Evolutionary conservation across 23 tunicate species (phyloP), one percentile per base, ranked within the genome.

Genomic region (Phallusia fumigata): DNA sequence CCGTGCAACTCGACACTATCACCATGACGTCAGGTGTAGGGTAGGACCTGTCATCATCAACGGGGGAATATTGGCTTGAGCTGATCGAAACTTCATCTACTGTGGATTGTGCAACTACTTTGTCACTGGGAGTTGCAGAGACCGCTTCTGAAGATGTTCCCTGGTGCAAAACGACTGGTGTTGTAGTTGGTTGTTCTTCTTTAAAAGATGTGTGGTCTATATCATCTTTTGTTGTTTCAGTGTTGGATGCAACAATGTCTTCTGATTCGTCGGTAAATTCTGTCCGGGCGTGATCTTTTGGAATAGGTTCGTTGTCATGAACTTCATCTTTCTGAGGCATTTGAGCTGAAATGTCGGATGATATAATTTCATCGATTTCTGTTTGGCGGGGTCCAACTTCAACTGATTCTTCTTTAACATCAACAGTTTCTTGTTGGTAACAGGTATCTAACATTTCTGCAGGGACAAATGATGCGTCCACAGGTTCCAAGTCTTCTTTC

Each of bases 1-100:
- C 79, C 44, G 86, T 69, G 44, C 86, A 83, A 22, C 75, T 74
- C 8, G 86, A 83, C 2, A 83, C 51, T 12, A 83, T 74, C 36
- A 83, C 65, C 16, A 24, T 58, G 28, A 58, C 69, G 69, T 58
- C 28, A 24, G 69, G 28, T 22, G 69, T 21, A 6, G 26, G 69
- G 28, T 22, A 58, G 28, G 69, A 58, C 3, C 15, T 24, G 69
- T 6, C 28, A 16, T 24, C 69, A 58, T 58, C 69, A 1, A 13
- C 11, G 15, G 13, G 28, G 5, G 28, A 22, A 24, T 58, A 58
- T 16, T 58, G 69, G 13, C 28, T 58, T 58, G 16, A 8, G 16
- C 69, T 58, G 16, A 58, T 5, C 28, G 69, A 58, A 1, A 6
- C 28, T 8, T 58, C 28, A 24, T 58, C 69, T 2, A 21, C 16